These are phyloP conservation scores for Pachycephala philippinensis DNA, from an alignment of 2,113 vertebrate genomes.

Conservation along the genomic window DNA sequence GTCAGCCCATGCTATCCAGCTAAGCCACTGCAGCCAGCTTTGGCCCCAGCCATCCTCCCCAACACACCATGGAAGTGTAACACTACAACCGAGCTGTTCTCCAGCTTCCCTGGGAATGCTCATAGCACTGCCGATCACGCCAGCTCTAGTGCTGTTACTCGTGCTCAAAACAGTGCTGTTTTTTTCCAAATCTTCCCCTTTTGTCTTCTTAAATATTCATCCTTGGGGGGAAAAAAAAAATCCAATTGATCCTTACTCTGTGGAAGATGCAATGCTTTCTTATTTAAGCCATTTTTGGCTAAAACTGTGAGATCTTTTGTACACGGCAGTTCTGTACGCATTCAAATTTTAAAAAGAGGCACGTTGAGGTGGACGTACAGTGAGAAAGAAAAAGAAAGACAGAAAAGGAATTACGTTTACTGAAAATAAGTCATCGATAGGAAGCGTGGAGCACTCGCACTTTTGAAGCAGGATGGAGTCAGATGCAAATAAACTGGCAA, in stretches of 20 bases:
- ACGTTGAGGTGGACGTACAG: accelerated
- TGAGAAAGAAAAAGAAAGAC: background rate
- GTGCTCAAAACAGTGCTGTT: background rate
- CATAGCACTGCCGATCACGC: background rate
- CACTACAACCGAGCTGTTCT: background rate
- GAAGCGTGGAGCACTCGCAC: background rate
- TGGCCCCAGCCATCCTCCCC: background rate
- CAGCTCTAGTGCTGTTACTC: background rate
- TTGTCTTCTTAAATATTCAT: background rate
- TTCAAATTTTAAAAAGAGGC: background rate
- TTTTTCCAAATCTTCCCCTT: background rate
- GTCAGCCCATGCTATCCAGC: background rate
- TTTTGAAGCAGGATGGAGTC: background rate
- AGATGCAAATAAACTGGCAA: background rate
- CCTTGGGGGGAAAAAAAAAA: background rate
- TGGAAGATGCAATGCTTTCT: background rate
- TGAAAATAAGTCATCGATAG: background rate
- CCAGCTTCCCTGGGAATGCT: background rate
- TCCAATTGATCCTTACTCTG: background rate
- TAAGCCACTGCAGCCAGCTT: background rate
- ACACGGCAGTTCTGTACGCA: accelerated
- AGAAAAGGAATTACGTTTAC: background rate
- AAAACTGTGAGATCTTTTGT: background rate
- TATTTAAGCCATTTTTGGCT: background rate
- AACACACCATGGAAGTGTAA: background rate